Evolutionary conservation across 2,888 invertebrate genomes (phyloP), one percentile per base, ranked within the genome.

Genomic region (Miltochrista miniata): DNA sequence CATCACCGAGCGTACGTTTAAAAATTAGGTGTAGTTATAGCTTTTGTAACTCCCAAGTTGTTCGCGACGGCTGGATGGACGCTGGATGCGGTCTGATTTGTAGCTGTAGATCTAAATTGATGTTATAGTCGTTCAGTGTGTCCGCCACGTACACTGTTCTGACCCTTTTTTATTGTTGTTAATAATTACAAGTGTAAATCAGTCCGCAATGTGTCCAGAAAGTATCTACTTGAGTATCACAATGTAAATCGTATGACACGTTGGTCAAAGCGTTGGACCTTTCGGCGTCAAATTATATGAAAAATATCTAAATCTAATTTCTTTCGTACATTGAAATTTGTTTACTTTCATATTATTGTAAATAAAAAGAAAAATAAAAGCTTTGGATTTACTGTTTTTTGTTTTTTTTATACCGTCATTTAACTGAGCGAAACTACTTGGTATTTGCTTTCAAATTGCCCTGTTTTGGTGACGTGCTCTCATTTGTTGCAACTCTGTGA

Each of bases 271-370:
- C 63, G 63, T 52, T 63, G 60, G 61, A 72, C 72, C 70, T 70
- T 72, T 56, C 48, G 50, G 48, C 66, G 66, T 66, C 66, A 61
- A 68, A 66, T 69, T 69, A 61, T 65, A 60, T 80, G 78, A 74
- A 75, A 45, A 45, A 79, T 82, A 76, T 81, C 77, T 83, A 85
- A 86, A 85, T 83, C 76, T 82, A 83, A 74, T 71, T 82, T 81
- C 82, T 83, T 89, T 87, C 83, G 85, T 90, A 89, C 81, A 83
- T 88, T 86, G 18, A 88, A 81, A 85, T 84, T 90, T 91, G 90
- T 89, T 90, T 90, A 90, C 88, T 91, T 90, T 90, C 90, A 87
- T 90, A 90, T 89, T 87, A 90, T 86, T 90, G 90, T 90, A 90
- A 88, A 91, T 90, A 90, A 89, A 85, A 64, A 65, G 63, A 72